Base-by-base conservation (phyloP, 2,888 invertebrate species). In the Campoletis raptor region DNA sequence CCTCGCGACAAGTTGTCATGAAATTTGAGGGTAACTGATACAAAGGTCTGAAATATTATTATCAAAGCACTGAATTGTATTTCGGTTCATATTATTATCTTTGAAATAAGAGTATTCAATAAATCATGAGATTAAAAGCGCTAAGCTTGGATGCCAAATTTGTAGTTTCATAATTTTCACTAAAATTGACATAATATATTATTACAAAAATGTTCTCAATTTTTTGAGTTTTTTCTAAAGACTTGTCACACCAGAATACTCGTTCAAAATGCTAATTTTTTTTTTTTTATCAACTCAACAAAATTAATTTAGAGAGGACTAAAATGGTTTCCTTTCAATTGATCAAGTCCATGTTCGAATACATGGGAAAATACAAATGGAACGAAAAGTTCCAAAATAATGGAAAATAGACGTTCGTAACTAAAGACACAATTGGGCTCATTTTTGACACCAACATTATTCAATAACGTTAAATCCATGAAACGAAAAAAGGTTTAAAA, bases 1-100 rank as follows among this genome's bases (percentile, higher is more conserved):
- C 6, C n/a, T 42, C 10, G 37, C 7, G 18, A 57, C 30, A 15
- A 42, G 40, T 7, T 4, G 36, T 72, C 73, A 83, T 80, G 57
- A 72, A 74, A 79, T 52, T 64, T 70, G 73, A 24, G 40, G 42
- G n/a, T 24, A 24, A 9, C n/a, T n/a, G 45, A 40, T 10, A 24
- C 70, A 37, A 36, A n/a, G 66, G 40, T 37, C 40, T 40, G n/a
- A 52, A 67, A 40, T 30, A 45, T 30, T 24, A 21, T 76, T n/a
- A 30, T 24, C 45, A 30, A 36, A 76, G 45, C 3, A 64, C 30
- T 45, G 4, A 30, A 42, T 74, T 61, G 5, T 24, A 40, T 42
- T 21, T 74, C 18, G 21, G 24, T 15, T 40, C 74, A 12, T 24
- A 42, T 42, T 61, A 36, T 61, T 61, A 15, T 57, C n/a, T 24